Base-by-base conservation (phyloP, 1,140 invertebrate species). In the Saccostrea cuccullata region DNA sequence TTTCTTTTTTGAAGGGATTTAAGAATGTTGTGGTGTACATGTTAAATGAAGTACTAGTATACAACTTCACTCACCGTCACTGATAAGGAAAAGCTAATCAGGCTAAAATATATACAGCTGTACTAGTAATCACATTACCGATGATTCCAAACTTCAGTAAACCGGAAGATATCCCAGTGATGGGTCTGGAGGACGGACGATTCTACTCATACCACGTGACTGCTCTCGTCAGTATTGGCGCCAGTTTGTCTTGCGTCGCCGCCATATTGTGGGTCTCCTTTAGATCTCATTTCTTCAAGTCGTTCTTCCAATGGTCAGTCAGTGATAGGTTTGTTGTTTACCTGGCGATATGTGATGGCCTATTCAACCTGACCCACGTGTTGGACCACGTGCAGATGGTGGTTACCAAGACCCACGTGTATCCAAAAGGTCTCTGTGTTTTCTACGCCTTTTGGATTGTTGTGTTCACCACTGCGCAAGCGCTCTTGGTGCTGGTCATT, bases 381-480 rank as follows among this genome's bases (percentile, higher is more conserved):
- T 17, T 70, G 9, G 85, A 86, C 40, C 85, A 86, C 85, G 67
- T 86, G 36, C 58, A 86, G 85, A 70, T 67, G 85, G 56, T 86
- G 1, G 60, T 70, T 0, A 86, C 85, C 11, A 67, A 26, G 56
- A 47, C 36, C 12, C 60, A 70, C 36, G 58, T 86, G 11, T 23
- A 70, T 17, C 85, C 85, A 17, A 56, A 20, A 40, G 30, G 56
- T 17, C 13, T 86, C 2, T 67, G 85, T 47, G 60, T 64, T n/a
- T 13, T 86, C 2, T 55, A 86, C 26, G 85, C 23, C 5, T 40
- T 40, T 8, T 47, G 70, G 58, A 40, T 70, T 9, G 23, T 85
- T 9, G 56, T 40, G 20, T 70, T 86, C 4, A 70, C 60, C 60
- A 47, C 67, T n/a, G 85, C 58, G 6, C 60, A 67, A 70, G 85